Evolutionary conservation across 2,888 invertebrate species (phyloP).

Genomic region (Thymelicus acteon): DNA sequence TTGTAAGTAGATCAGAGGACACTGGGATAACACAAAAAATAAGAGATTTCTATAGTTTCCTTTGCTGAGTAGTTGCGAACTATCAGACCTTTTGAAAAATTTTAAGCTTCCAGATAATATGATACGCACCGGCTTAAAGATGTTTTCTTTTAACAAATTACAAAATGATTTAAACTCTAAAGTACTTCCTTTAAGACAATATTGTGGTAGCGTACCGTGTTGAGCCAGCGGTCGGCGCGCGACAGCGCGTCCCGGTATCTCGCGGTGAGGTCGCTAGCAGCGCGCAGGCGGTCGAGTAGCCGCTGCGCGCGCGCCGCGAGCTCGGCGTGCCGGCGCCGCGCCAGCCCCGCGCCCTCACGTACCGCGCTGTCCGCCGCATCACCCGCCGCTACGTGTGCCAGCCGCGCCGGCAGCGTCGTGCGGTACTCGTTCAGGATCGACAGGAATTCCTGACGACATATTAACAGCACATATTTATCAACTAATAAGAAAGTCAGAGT

Average conservation of each 20-base stretch:
- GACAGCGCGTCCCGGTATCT: conserved; percentile 93
- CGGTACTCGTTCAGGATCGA: conserved; percentile 94
- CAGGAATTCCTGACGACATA: conserved; percentile 88
- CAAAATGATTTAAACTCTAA: no score
- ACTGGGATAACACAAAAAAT: no score
- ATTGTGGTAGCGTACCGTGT: conserved; percentile 80
- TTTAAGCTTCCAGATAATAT: no score
- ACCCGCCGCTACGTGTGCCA: conserved; percentile 90
- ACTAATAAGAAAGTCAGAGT: background rate
- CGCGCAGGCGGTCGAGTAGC: conserved; percentile 92
- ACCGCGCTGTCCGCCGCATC: conserved; percentile 87
- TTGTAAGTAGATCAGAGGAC: no score
- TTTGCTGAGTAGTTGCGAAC: no score
- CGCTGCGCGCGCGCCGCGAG: conserved; percentile 92
- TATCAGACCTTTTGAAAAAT: no score
- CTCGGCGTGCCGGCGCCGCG: conserved; percentile 92
- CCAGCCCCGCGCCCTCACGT: conserved; percentile 90
- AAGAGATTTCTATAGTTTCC: no score
- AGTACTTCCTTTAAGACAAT: no score
- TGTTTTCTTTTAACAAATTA: no score
- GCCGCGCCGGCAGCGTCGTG: conserved; percentile 91
- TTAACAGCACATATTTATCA: no score
- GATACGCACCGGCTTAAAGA: no score
- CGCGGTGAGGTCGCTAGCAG: conserved; percentile 85
- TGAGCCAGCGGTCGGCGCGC: conserved; percentile 91